Percentiles rank a stretch among this genome's conserved stretches.
Conservation (phyloP, 2,888 invertebrate species). For the Holacanthella duospinosa region DNA sequence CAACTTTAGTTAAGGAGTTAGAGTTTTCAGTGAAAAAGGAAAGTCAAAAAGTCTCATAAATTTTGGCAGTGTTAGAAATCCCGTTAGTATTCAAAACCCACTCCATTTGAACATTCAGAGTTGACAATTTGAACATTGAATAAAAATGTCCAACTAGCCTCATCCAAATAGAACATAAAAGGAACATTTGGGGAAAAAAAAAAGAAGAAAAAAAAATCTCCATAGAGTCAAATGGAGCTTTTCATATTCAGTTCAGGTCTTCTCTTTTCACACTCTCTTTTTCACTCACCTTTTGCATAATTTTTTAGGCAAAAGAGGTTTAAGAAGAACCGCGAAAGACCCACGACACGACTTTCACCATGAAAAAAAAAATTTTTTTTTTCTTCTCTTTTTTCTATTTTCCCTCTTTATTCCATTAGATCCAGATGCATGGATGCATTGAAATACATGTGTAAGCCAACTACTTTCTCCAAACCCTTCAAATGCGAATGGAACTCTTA, state of each 20-base stretch:
- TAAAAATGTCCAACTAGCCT: conserved; percentile 27
- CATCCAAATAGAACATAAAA: conserved; percentile 5
- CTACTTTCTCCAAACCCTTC: neutral
- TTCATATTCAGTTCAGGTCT: conserved; percentile 2
- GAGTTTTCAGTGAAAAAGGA: too few relatives aligned
- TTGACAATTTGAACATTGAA: conserved; percentile 22
- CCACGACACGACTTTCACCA: neutral
- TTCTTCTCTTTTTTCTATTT: too few relatives aligned
- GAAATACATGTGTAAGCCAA: neutral
- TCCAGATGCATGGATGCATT: neutral
- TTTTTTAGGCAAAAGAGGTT: neutral
- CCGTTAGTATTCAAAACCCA: conserved; percentile 5
- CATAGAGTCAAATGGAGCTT: conserved; percentile 3
- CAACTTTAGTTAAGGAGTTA: too few relatives aligned
- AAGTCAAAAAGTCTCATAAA: neutral
- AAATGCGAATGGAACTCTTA: neutral
- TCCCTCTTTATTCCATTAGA: conserved; percentile 4
- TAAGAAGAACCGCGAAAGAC: neutral
- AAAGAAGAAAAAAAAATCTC: neutral
- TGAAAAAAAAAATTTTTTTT: neutral
- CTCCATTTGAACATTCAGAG: neutral
- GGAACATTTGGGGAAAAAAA: neutral
- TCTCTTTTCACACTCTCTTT: conserved; percentile 2
- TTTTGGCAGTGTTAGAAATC: neutral
- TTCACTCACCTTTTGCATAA: conserved; percentile 6